Percentiles rank a stretch among this genome's conserved stretches.
These are phyloP conservation scores for Ammodytes marinus DNA, from an alignment of 2,113 vertebrate genomes.

Conservation along the genomic window DNA sequence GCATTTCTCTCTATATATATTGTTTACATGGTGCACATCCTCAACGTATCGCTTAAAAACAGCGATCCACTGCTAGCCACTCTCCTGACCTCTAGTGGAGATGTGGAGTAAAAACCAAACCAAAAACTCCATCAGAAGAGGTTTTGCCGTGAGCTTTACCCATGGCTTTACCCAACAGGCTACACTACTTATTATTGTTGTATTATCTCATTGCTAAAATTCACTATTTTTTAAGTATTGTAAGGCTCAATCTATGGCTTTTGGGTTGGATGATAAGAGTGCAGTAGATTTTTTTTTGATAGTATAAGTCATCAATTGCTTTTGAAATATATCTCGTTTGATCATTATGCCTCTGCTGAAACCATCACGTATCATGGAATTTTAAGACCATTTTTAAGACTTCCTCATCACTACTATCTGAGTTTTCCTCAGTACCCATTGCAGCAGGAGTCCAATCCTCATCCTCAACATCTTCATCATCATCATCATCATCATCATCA, in stretches of 20 bases:
- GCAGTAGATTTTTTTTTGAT: too few species aligned
- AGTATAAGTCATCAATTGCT: too few species aligned
- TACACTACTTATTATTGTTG: background rate
- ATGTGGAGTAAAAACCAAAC: background rate
- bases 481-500: background rate
- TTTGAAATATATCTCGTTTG: too few species aligned
- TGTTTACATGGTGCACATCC: background rate
- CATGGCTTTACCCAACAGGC: background rate
- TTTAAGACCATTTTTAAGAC: too few species aligned
- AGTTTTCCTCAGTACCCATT: background rate
- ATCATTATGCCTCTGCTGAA: too few species aligned
- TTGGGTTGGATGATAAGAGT: too few species aligned
- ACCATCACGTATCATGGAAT: too few species aligned
- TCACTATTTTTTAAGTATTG: too few species aligned
- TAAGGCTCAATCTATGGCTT: too few species aligned
- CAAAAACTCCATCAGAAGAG: background rate
- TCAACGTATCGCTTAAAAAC: background rate
- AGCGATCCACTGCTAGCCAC: background rate
- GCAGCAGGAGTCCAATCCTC: background rate
- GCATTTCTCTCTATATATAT: background rate
- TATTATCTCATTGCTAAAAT: background rate
- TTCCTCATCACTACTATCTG: too few species aligned
- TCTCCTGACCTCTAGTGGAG: conserved; percentile 31
- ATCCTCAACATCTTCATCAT: background rate
- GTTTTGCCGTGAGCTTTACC: background rate